phyloP scores from a whole-genome alignment of 2,888 invertebrate species.

The Callimorpha dominula region DNA sequence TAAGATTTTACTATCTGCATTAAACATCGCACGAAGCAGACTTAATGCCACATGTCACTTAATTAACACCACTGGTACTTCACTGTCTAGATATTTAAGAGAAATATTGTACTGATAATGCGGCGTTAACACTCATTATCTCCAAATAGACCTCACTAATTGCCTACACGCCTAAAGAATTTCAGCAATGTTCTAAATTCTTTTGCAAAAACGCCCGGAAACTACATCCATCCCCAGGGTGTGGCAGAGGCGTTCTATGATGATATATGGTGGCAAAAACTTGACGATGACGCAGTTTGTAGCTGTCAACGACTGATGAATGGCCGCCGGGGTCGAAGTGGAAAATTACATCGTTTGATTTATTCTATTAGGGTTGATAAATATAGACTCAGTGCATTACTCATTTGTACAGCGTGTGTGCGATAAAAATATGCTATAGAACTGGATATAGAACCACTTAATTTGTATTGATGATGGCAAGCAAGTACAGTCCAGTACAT shows the following conservation, averaged over 20 bases:
- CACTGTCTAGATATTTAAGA: not conserved
- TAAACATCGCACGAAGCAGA: no score
- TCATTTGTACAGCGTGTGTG: not conserved
- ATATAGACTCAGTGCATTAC: conserved; percentile 19
- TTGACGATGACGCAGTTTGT: conserved; percentile 55
- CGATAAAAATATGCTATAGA: not conserved
- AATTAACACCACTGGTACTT: not conserved
- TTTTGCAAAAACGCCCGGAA: conserved; percentile 50
- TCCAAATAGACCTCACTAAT: conserved; percentile 35
- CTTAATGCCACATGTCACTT: not conserved
- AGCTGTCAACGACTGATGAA: conserved; percentile 71
- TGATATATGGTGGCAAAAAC: conserved; percentile 72
- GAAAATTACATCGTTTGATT: conserved; percentile 69
- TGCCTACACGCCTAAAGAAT: conserved; percentile 58
- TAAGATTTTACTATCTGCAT: no score
- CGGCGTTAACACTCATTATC: not conserved
- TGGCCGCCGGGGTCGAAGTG: conserved; percentile 61
- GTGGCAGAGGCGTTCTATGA: conserved; percentile 65
- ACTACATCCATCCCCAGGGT: conserved; percentile 13
- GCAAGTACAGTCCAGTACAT: no score
- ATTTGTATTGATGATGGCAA: no score
- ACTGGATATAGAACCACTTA: not conserved
- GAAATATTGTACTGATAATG: not conserved
- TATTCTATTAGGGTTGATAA: conserved; percentile 49
- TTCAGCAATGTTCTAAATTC: conserved; percentile 43